Evolutionary conservation across 2,113 vertebrate genomes (phyloP).

Genomic region (Nothocercus nigrocapillus): DNA sequence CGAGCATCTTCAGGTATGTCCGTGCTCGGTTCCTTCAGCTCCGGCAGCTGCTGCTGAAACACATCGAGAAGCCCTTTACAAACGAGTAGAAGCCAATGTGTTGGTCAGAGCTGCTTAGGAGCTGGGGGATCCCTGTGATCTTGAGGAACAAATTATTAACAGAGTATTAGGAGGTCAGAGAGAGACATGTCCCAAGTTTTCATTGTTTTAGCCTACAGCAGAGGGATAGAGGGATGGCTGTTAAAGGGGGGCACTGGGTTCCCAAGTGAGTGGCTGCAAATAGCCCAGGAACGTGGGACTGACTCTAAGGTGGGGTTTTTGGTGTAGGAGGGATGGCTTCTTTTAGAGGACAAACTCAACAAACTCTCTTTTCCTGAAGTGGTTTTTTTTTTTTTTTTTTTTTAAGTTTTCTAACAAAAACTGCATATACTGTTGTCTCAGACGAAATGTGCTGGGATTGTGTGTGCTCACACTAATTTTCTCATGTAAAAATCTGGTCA

Average conservation of each 20-base stretch:
- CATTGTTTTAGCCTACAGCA: neutral
- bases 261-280: neutral
- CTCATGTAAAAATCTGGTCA: neutral
- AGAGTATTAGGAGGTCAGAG: neutral
- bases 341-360: neutral
- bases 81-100: neutral
- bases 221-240: fast-evolving
- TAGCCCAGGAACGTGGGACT: neutral
- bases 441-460: neutral
- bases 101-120: neutral
- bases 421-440: neutral
- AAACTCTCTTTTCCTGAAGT: neutral
- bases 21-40: neutral
- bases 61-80: neutral
- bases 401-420: neutral
- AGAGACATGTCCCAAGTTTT: neutral
- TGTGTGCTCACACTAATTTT: neutral
- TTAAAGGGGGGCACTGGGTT: neutral
- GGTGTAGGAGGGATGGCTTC: neutral
- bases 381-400: neutral
- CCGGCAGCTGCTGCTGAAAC: neutral
- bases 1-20: neutral
- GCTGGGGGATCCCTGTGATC: neutral
- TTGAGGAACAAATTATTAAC: neutral
- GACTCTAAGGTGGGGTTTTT: neutral